Conservation (phyloP, 2,888 invertebrate genomes). For the Ramazzottius varieornatus region DNA sequence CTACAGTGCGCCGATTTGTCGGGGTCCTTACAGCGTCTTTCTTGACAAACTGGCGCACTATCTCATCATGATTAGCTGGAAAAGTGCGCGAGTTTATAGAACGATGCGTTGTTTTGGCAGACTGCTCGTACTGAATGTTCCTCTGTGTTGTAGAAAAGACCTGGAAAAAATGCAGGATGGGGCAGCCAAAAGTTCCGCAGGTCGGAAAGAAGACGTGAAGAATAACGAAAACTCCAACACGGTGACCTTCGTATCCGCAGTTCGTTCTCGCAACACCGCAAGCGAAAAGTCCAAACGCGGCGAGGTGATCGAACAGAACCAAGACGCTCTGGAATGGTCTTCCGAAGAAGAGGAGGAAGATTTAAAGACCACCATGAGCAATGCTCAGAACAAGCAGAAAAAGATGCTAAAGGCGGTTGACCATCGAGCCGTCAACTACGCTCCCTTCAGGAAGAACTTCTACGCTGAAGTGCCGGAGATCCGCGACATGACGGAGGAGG, state of each 20-base stretch:
- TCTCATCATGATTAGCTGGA: no score
- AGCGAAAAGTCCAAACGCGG: conserved; percentile 27
- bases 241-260: background rate
- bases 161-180: background rate
- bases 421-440: conserved; percentile 57
- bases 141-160: background rate
- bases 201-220: conserved; percentile 8
- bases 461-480: conserved; percentile 93
- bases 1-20: no score
- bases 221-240: conserved; percentile 7
- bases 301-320: conserved; percentile 93
- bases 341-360: conserved; percentile 89
- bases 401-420: conserved; percentile 66
- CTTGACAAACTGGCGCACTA: no score
- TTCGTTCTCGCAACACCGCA: background rate
- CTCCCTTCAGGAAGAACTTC: conserved; percentile 70
- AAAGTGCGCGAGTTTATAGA: no score
- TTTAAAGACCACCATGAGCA: conserved; percentile 42
- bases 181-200: conserved; percentile 8
- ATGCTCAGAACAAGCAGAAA: conserved; percentile 25
- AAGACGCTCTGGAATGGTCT: conserved; percentile 63
- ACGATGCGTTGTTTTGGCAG: no score
- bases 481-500: conserved; percentile 44
- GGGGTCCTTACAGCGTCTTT: no score
- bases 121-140: background rate